Conservation (phyloP, 1,140 invertebrate genomes). For the Aphaenogaster rudis region DNA sequence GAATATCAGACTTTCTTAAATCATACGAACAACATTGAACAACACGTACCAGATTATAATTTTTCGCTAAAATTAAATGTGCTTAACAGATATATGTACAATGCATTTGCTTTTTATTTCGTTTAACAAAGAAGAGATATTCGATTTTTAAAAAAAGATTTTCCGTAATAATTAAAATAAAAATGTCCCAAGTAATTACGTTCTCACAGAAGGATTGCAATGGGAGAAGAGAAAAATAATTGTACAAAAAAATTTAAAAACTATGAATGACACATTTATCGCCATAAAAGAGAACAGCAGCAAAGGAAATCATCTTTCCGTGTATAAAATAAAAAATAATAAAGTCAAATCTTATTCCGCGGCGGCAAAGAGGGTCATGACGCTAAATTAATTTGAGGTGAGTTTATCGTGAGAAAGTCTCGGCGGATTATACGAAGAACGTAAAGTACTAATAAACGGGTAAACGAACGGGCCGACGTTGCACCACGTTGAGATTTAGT, state of each 20-base stretch:
- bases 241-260: not conserved
- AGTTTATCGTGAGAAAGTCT: constrained; percentile 21
- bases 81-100: not conserved
- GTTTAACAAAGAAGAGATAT: not conserved
- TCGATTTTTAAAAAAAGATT: not conserved
- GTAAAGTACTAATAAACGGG: constrained; percentile 22
- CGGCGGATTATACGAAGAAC: not conserved
- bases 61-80: constrained; percentile 13
- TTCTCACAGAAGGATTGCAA: not conserved
- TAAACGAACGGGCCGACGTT: not conserved
- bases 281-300: not conserved
- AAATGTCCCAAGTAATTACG: not conserved
- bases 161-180: constrained; percentile 3
- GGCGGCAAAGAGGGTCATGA: not conserved
- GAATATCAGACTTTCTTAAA: constrained; percentile 5
- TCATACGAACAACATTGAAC: not conserved
- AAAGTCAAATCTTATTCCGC: constrained; percentile 20
- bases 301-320: not conserved
- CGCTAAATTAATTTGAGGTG: constrained; percentile 11
- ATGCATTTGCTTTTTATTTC: not conserved
- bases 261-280: not conserved
- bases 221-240: not conserved
- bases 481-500: constrained; percentile 22
- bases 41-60: not conserved
- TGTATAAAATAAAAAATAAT: not conserved